These are phyloP conservation scores for Mormyrus iriodes DNA, from an alignment of 2,113 vertebrate species.

Conservation along the genomic window DNA sequence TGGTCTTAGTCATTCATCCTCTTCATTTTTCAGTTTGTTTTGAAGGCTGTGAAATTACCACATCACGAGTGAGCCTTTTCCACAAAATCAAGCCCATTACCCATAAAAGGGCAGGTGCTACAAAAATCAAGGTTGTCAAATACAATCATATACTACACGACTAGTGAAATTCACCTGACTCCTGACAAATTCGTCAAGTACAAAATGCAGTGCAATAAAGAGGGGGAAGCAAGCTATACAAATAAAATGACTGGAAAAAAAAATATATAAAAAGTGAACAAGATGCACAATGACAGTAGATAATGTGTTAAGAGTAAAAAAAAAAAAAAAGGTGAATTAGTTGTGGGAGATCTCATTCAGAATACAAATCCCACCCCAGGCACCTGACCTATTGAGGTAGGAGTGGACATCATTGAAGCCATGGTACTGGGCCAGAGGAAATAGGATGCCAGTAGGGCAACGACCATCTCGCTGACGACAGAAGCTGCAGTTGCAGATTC, in stretches of 20 bases:
- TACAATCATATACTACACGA: neutral
- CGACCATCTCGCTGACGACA: constrained; percentile 63
- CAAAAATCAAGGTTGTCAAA: neutral
- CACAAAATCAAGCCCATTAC: neutral
- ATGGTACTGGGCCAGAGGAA: constrained; percentile 62
- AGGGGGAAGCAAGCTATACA: too few species aligned
- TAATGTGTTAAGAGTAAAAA: neutral
- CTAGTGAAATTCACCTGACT: neutral
- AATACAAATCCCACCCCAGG: neutral
- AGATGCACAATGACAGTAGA: neutral
- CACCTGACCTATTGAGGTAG: constrained; percentile 58
- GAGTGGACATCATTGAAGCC: constrained; percentile 68
- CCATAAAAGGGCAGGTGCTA: neutral
- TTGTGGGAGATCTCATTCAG: neutral
- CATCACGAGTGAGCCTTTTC: neutral
- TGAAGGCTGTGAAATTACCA: constrained; percentile 44
- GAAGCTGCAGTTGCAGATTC: constrained; percentile 71
- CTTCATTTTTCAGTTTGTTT: constrained; percentile 44
- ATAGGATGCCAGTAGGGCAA: constrained; percentile 65
- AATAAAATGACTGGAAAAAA: too few species aligned
- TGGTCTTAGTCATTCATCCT: constrained; percentile 20
- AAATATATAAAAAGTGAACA: neutral
- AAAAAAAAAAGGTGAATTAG: too few species aligned
- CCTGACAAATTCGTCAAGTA: neutral
- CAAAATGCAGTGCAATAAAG: neutral